A percentile compares a stretch with the other conserved stretches of the same genome.
These are phyloP conservation scores for Whitmania pigra DNA, from an alignment of 1,140 invertebrate species.

Conservation along the genomic window DNA sequence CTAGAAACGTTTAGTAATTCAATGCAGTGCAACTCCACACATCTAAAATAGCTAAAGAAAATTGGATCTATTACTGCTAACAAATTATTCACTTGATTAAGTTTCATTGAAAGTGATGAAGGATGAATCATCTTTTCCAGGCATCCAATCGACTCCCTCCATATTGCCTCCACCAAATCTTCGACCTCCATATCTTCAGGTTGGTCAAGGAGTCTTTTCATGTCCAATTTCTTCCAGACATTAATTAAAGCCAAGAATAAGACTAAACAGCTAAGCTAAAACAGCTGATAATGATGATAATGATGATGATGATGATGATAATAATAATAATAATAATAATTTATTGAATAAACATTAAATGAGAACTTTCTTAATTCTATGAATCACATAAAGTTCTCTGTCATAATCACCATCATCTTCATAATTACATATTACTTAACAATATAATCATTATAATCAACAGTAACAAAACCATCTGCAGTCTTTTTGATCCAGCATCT, in stretches of 20 bases:
- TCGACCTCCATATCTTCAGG: conserved; percentile 1
- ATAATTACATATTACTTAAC: neutral
- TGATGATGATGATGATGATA: too few species aligned
- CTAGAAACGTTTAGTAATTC: too few species aligned
- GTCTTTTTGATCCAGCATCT: conserved; percentile 21
- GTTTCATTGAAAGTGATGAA: conserved; percentile 29
- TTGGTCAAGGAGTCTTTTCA: neutral
- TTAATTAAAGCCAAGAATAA: neutral
- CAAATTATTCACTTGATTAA: conserved; percentile 25
- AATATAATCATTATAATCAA: neutral
- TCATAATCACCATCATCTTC: too few species aligned
- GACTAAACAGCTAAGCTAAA: too few species aligned
- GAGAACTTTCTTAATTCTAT: too few species aligned
- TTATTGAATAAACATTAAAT: too few species aligned
- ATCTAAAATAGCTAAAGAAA: too few species aligned
- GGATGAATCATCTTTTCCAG: conserved; percentile 30
- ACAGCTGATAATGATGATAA: too few species aligned
- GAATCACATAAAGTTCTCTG: too few species aligned
- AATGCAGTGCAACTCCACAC: too few species aligned
- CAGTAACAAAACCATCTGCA: conserved; percentile 23
- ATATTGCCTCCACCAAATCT: conserved; percentile 34
- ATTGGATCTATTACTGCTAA: too few species aligned
- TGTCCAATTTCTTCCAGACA: neutral
- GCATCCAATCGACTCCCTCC: conserved; percentile 36
- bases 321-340: too few species aligned